phyloP scores from a whole-genome alignment of 2,113 vertebrate species.

The Grammomys dolichurus region DNA sequence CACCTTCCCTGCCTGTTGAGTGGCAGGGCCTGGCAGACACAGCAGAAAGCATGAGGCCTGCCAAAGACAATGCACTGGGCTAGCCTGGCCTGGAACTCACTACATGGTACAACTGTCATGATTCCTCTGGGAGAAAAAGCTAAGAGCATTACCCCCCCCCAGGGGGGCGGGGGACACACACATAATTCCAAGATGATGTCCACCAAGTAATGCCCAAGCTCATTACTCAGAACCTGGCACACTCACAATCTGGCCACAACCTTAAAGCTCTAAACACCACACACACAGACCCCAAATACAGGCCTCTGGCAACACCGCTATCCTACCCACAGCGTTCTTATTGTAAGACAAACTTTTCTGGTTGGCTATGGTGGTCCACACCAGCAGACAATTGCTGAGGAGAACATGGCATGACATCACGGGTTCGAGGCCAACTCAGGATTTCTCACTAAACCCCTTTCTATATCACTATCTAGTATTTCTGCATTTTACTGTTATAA shows the following conservation, averaged over 20 bases:
- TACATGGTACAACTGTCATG: neutral
- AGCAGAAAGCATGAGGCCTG: neutral
- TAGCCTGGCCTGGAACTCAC: neutral
- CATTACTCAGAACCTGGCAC: neutral
- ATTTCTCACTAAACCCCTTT: neutral
- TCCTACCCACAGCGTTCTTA: neutral
- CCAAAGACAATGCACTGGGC: neutral
- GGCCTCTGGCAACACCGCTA: neutral
- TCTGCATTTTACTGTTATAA: neutral
- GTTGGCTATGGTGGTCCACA: neutral
- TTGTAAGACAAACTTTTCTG: neutral
- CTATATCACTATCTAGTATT: neutral
- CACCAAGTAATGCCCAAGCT: neutral
- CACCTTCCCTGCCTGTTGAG: neutral
- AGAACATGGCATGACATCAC: neutral
- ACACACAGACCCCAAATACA: neutral
- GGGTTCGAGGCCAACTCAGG: neutral
- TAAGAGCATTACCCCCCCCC: neutral
- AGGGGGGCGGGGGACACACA: neutral
- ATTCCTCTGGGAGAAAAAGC: neutral
- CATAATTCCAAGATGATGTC: neutral
- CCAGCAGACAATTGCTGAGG: neutral
- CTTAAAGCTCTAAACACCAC: neutral
- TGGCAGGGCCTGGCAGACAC: neutral
- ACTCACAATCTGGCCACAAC: neutral